phyloP scores from a whole-genome alignment of 2,888 invertebrate genomes.

The Lysandra bellargus region DNA sequence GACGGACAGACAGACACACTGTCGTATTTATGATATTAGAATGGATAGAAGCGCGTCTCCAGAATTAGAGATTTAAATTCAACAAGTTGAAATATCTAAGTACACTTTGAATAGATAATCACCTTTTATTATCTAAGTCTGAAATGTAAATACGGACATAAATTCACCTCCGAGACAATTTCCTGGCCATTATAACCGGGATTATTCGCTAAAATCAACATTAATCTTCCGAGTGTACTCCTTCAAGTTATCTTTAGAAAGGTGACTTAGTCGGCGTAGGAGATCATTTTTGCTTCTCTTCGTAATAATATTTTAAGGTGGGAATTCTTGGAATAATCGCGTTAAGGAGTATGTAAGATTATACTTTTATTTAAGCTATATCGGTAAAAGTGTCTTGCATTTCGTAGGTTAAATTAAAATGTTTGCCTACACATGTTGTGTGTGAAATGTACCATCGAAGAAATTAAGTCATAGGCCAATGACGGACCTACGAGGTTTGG shows the following conservation, averaged over 20 bases:
- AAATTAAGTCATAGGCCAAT: no score
- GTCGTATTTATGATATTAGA: no score
- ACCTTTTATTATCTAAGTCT: constrained; percentile 12
- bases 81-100: constrained; percentile 16
- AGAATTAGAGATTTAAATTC: background rate
- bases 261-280: constrained; percentile 26
- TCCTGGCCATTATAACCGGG: constrained; percentile 19
- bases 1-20: no score
- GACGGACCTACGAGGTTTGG: no score
- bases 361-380: background rate
- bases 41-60: background rate
- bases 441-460: no score
- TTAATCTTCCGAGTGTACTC: constrained; percentile 5
- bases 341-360: background rate
- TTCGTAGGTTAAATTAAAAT: background rate
- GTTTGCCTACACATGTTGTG: background rate
- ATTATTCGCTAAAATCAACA: constrained; percentile 28
- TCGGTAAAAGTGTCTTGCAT: background rate
- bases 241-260: constrained; percentile 27
- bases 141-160: constrained; percentile 20
- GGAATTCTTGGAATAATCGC: background rate
- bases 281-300: constrained; percentile 50
- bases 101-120: background rate
- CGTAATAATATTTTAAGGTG: constrained; percentile 40
- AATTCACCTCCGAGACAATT: constrained; percentile 23